Evolutionary conservation across 2,113 vertebrate species (phyloP).

Genomic region (Triplophysa rosa): DNA sequence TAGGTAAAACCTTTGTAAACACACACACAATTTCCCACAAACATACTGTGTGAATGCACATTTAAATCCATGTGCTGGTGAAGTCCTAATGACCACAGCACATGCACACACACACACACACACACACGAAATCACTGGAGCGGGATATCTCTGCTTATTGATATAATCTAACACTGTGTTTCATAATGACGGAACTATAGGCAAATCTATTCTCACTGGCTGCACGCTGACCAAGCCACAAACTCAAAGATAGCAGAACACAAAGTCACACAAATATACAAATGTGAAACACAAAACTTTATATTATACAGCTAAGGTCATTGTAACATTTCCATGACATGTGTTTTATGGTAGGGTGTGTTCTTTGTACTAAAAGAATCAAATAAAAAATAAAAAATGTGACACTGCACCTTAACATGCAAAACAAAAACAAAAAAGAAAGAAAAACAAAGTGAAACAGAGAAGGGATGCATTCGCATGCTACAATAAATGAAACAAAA

Average conservation of each 20-base stretch:
- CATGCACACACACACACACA: conserved; percentile 30
- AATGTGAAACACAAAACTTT: conserved; percentile 3
- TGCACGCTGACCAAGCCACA: conserved; percentile 49
- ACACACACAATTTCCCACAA: neutral
- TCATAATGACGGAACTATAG: conserved; percentile 53
- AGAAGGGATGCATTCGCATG: neutral
- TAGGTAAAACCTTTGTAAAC: neutral
- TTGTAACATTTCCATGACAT: conserved; percentile 5
- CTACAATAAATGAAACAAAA: neutral
- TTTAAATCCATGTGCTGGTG: conserved; percentile 29
- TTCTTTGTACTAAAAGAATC: neutral
- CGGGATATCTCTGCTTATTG: conserved; percentile 63
- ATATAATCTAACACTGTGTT: conserved; percentile 58
- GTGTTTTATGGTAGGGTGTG: neutral
- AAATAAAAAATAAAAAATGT: neutral
- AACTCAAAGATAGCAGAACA: conserved; percentile 39
- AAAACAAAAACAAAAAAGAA: neutral
- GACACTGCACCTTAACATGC: neutral
- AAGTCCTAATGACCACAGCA: conserved; percentile 14
- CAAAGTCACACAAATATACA: conserved; percentile 40
- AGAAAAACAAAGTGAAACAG: too few species aligned
- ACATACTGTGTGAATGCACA: neutral
- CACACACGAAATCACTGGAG: conserved; percentile 60
- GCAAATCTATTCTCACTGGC: conserved; percentile 37
- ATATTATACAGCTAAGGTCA: neutral